Conservation (phyloP, 2,888 invertebrate genomes). For the Onchidella celtica region DNA sequence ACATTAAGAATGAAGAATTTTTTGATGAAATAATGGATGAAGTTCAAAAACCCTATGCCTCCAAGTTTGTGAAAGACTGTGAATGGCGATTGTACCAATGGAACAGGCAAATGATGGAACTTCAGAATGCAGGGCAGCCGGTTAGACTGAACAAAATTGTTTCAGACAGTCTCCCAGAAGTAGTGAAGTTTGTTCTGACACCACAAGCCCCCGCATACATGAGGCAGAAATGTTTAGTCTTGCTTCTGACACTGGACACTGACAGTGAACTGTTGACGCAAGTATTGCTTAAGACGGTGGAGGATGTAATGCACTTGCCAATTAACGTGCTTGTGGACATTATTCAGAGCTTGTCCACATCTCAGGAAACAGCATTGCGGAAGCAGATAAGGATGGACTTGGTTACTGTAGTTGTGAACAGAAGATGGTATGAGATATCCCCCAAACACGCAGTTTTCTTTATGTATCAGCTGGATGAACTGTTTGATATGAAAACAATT, state of each 20-base stretch:
- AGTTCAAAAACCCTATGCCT: no score
- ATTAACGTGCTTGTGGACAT: conserved; percentile 34
- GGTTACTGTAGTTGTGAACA: conserved; percentile 26
- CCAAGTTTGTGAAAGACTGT: not conserved
- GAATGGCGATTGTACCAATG: no score
- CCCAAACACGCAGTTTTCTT: conserved; percentile 32
- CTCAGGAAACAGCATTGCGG: conserved; percentile 12
- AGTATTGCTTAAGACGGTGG: conserved; percentile 22
- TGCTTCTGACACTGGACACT: conserved; percentile 23
- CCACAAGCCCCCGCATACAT: conserved; percentile 6
- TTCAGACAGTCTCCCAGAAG: not conserved
- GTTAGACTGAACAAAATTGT: not conserved
- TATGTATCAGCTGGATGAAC: conserved; percentile 45
- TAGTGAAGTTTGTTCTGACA: conserved; percentile 11
- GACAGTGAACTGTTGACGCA: not conserved
- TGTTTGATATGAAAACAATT: conserved; percentile 37
- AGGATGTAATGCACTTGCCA: conserved; percentile 20
- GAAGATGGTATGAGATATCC: conserved; percentile 38
- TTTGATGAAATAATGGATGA: no score
- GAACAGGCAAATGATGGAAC: not conserved
- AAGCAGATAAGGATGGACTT: not conserved
- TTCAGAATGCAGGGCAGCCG: not conserved
- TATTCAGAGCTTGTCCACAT: conserved; percentile 23
- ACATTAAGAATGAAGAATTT: no score
- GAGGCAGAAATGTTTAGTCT: conserved; percentile 10